phyloP scores from a whole-genome alignment of 2,888 invertebrate genomes.

The Coecobrya sp. region DNA sequence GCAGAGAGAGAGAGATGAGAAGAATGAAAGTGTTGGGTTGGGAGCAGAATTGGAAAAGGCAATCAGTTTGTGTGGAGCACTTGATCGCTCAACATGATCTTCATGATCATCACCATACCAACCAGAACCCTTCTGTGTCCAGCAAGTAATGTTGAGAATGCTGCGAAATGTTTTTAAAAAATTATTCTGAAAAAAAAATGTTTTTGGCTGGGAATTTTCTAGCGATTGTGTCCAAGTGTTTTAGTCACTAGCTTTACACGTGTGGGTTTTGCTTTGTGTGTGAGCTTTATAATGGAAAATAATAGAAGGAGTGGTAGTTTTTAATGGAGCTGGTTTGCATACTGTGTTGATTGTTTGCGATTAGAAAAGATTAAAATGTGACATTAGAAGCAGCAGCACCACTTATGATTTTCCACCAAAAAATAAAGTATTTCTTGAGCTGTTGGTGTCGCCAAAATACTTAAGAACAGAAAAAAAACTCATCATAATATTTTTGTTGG shows the following conservation, averaged over 20 bases:
- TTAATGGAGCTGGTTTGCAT: background rate
- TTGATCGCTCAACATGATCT: constrained; percentile 71
- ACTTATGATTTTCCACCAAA: background rate
- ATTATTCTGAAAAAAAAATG: too few species aligned
- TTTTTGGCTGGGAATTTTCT: too few species aligned
- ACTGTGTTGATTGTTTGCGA: background rate
- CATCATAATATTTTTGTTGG: background rate
- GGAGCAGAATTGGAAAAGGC: constrained; percentile 46
- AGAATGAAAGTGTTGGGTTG: constrained; percentile 16
- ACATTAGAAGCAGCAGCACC: constrained; percentile 4
- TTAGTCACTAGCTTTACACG: background rate
- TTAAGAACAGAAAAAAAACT: constrained; percentile 12
- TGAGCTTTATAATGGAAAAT: background rate
- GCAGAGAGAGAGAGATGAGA: background rate
- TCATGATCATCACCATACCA: too few species aligned
- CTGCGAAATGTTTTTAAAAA: too few species aligned
- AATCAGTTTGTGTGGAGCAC: constrained; percentile 72
- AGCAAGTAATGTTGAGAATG: background rate
- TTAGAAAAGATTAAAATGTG: background rate
- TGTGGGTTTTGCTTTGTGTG: background rate
- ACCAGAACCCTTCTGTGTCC: background rate
- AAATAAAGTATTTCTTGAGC: background rate
- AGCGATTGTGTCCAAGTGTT: too few species aligned
- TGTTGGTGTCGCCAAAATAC: constrained; percentile 26
- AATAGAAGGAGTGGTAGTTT: background rate